Evolutionary conservation across 2,888 invertebrate genomes (phyloP).

Genomic region (Ametastegia equiseti): DNA sequence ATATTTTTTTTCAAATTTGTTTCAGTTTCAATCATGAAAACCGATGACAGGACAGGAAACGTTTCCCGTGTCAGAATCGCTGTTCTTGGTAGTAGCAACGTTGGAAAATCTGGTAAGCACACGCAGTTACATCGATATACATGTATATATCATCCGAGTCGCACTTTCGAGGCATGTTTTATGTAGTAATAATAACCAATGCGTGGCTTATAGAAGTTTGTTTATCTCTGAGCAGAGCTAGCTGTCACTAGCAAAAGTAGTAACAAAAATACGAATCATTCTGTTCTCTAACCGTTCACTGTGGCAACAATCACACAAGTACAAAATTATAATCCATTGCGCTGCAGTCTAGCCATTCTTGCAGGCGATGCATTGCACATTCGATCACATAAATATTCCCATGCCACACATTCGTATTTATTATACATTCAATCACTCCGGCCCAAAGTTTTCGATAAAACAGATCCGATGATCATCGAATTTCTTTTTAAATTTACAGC

Average conservation of each 20-base stretch:
- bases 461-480: background rate
- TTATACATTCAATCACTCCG: background rate
- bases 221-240: background rate
- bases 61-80: slow-evolving; percentile 85
- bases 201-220: slow-evolving; percentile 7
- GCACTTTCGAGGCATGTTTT: background rate
- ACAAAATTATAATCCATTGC: background rate
- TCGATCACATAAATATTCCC: background rate
- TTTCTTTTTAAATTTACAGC: slow-evolving; percentile 78
- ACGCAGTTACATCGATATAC: background rate
- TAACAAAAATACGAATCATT: background rate
- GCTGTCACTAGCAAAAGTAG: background rate
- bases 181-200: background rate
- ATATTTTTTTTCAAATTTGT: background rate
- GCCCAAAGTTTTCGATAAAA: background rate
- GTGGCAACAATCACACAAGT: background rate
- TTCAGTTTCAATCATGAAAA: slow-evolving; percentile 76
- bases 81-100: slow-evolving; percentile 87
- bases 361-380: background rate
- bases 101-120: slow-evolving; percentile 89
- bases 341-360: background rate
- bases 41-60: slow-evolving; percentile 81
- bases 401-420: background rate
- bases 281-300: background rate
- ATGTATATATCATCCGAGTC: background rate